These are phyloP conservation scores for Peromyscus maniculatus DNA, from an alignment of 2,113 vertebrate genomes.

Conservation along the genomic window DNA sequence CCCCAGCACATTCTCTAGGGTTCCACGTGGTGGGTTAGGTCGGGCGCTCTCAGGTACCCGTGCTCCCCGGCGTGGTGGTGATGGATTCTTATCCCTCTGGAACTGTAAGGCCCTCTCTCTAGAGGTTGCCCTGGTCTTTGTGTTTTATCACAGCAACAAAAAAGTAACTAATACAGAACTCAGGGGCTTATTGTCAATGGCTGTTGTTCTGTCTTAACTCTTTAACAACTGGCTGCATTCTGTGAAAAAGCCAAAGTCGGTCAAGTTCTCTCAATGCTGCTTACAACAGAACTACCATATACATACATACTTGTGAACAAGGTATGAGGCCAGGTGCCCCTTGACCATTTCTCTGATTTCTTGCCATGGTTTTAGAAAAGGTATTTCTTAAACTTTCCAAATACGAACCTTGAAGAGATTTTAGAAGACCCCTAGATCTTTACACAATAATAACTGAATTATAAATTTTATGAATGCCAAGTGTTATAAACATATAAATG, in stretches of 20 bases:
- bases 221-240: background rate
- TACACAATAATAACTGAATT: background rate
- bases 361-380: slow-evolving; percentile 36
- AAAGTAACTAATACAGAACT: background rate
- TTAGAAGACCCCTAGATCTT: background rate
- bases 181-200: no score
- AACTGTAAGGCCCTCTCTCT: background rate
- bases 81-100: background rate
- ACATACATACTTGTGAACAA: background rate
- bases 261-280: slow-evolving; percentile 26
- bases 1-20: background rate
- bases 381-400: background rate
- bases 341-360: background rate
- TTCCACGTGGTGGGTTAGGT: background rate
- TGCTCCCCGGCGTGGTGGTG: background rate
- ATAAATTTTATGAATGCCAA: slow-evolving; percentile 28
- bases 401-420: slow-evolving; percentile 18
- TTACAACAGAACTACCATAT: slow-evolving; percentile 3
- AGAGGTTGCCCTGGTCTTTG: background rate
- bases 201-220: background rate
- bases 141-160: background rate
- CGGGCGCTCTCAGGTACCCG: background rate
- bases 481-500: background rate
- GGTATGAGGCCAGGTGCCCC: background rate
- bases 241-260: slow-evolving; percentile 5